A percentile compares a stretch with the other conserved stretches of the same genome.
Conservation (phyloP, 1,140 invertebrate genomes). For the Idris sp. region DNA sequence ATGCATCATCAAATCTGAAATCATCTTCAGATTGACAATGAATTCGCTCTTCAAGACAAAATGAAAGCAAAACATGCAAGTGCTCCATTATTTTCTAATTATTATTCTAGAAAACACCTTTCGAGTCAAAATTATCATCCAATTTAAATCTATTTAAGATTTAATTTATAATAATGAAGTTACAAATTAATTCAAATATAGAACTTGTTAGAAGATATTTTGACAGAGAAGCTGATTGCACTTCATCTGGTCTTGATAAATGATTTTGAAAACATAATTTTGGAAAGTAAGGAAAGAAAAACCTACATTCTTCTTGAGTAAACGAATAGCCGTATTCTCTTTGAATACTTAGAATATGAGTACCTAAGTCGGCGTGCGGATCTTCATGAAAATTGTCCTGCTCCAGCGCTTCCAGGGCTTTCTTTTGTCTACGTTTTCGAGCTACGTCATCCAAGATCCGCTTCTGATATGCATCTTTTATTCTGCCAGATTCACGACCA, state of each 20-base stretch:
- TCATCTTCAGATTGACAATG: conserved; percentile 13
- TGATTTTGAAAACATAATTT: conserved; percentile 13
- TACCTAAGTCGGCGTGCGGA: conserved; percentile 95
- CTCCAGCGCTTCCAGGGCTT: conserved; percentile 96
- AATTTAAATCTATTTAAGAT: too few species aligned
- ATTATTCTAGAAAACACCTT: background rate
- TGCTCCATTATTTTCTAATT: background rate
- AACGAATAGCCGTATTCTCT: conserved; percentile 51
- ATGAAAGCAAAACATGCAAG: conserved; percentile 17
- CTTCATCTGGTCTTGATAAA: too few species aligned
- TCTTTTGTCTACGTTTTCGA: conserved; percentile 89
- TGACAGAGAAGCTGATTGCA: too few species aligned
- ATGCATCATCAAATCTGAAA: conserved; percentile 30
- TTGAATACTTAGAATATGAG: conserved; percentile 57
- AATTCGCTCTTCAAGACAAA: conserved; percentile 20
- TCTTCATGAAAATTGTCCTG: conserved; percentile 99
- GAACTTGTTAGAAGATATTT: too few species aligned
- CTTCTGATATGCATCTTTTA: conserved; percentile 87
- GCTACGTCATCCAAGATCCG: conserved; percentile 93
- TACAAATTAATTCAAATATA: too few species aligned
- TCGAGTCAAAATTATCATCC: too few species aligned
- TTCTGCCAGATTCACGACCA: conserved; percentile 84
- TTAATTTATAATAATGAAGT: too few species aligned
- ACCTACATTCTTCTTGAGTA: conserved; percentile 54
- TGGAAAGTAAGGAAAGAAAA: conserved; percentile 31